phyloP scores from a whole-genome alignment of 1,140 invertebrate species.

The Zaprionus inermis region DNA sequence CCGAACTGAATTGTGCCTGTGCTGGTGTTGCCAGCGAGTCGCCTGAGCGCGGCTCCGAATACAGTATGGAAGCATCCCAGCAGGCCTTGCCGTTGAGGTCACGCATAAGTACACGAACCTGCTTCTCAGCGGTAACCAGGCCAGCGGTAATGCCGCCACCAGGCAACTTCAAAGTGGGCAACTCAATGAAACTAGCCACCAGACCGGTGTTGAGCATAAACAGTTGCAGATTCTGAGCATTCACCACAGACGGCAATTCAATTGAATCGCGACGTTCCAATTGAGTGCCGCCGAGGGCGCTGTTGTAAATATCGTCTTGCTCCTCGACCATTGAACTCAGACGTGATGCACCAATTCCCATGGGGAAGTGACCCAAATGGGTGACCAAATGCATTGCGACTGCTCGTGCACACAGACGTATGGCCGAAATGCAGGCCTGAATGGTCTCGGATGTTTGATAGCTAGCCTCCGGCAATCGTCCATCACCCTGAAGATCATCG shows the following conservation, averaged over 20 bases:
- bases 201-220: slow-evolving; percentile 94
- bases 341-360: slow-evolving; percentile 93
- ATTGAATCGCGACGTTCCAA: slow-evolving; percentile 72
- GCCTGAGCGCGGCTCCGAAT: slow-evolving; percentile 87
- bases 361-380: slow-evolving; percentile 95
- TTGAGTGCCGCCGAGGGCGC: slow-evolving; percentile 21
- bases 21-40: slow-evolving; percentile 28
- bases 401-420: slow-evolving; percentile 89
- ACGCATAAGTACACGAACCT: slow-evolving; percentile 93
- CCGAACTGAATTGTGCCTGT: slow-evolving; percentile 34
- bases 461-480: slow-evolving; percentile 78
- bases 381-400: slow-evolving; percentile 93
- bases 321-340: slow-evolving; percentile 93
- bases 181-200: slow-evolving; percentile 95
- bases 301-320: slow-evolving; percentile 91
- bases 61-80: slow-evolving; percentile 97
- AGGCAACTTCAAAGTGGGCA: slow-evolving; percentile 93
- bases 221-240: slow-evolving; percentile 94
- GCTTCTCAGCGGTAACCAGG: slow-evolving; percentile 87
- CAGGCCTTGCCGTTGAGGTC: slow-evolving; percentile 98
- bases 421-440: slow-evolving; percentile 85
- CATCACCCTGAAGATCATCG: slow-evolving; percentile 86
- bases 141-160: slow-evolving; percentile 93
- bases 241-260: slow-evolving; percentile 85
- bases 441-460: slow-evolving; percentile 84